Percentiles rank a stretch among this genome's conserved stretches.
These are phyloP conservation scores for Gastrophryne carolinensis DNA, from an alignment of 2,797 vertebrate species.

Conservation along the genomic window DNA sequence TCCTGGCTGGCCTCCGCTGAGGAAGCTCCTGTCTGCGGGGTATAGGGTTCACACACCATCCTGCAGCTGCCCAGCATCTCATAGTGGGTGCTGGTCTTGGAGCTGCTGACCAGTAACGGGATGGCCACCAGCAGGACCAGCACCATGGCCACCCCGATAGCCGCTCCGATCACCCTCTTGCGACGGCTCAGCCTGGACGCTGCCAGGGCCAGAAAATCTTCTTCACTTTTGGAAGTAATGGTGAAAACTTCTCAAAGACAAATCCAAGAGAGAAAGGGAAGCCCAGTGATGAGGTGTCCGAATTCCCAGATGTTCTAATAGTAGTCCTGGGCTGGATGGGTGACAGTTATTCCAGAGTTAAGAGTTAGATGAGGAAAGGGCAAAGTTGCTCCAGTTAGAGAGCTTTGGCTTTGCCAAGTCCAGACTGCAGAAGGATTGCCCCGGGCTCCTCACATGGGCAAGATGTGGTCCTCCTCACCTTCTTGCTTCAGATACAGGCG, in stretches of 20 bases:
- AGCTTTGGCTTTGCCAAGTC: conserved; percentile 36
- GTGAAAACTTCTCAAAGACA: conserved; percentile 68
- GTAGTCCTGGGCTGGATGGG: not conserved
- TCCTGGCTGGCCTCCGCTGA: conserved; percentile 71
- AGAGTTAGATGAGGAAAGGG: not conserved
- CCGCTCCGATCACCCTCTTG: conserved; percentile 90
- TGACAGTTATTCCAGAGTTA: not conserved
- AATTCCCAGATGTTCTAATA: conserved; percentile 22
- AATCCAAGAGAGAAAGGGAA: not conserved
- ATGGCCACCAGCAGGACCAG: conserved; percentile 92
- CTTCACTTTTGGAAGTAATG: conserved; percentile 91
- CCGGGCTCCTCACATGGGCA: conserved; percentile 54
- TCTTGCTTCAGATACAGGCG: conserved; percentile 52
- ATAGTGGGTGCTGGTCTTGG: conserved; percentile 85
- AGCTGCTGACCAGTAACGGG: conserved; percentile 93
- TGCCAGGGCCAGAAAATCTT: conserved; percentile 94
- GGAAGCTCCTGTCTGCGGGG: conserved; percentile 63
- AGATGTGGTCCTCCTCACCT: conserved; percentile 48
- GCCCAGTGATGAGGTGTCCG: not conserved
- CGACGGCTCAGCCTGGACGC: conserved; percentile 88
- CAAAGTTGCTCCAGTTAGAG: not conserved
- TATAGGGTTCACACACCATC: conserved; percentile 89
- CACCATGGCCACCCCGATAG: conserved; percentile 95
- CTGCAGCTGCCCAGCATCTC: conserved; percentile 93
- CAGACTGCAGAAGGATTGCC: conserved; percentile 47